Evolutionary conservation across 2,888 invertebrate species (phyloP).

Genomic region (Melinaea marsaeus): DNA sequence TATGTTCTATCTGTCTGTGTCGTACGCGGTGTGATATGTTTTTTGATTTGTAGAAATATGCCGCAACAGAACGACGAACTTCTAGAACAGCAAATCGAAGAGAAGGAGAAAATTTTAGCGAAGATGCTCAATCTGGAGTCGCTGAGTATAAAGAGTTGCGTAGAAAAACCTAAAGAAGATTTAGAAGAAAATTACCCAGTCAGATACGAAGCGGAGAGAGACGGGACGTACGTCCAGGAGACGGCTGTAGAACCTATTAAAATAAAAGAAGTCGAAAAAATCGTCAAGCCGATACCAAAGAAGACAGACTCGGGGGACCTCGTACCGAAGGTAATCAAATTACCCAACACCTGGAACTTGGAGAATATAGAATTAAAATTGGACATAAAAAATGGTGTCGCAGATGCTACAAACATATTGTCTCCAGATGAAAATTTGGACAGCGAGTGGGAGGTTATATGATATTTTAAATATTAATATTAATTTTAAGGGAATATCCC

Average conservation of each 20-base stretch:
- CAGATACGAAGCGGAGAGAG: constrained; percentile 20
- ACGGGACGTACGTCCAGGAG: constrained; percentile 17
- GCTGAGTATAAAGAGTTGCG: constrained; percentile 49
- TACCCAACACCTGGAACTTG: constrained; percentile 80
- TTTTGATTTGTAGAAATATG: constrained; percentile 53
- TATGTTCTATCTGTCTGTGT: not conserved
- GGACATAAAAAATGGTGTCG: constrained; percentile 52
- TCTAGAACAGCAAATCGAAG: constrained; percentile 83
- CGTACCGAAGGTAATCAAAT: constrained; percentile 69
- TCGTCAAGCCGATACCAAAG: constrained; percentile 26
- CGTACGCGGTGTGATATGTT: constrained; percentile 8
- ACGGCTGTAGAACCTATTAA: constrained; percentile 17
- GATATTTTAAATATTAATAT: constrained; percentile 8
- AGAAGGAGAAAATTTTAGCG: constrained; percentile 85
- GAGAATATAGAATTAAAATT: constrained; percentile 67
- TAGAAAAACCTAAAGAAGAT: constrained; percentile 22
- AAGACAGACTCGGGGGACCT: constrained; percentile 41
- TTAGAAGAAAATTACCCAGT: constrained; percentile 12
- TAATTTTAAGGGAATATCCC: not conserved
- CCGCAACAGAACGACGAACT: constrained; percentile 80
- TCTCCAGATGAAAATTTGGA: constrained; percentile 67
- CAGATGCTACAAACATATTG: constrained; percentile 41
- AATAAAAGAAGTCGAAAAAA: constrained; percentile 18
- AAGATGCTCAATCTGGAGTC: constrained; percentile 81
- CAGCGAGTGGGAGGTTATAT: constrained; percentile 69